Evolutionary conservation across 2,888 invertebrate species (phyloP).

Genomic region (Scaptomyza flava): DNA sequence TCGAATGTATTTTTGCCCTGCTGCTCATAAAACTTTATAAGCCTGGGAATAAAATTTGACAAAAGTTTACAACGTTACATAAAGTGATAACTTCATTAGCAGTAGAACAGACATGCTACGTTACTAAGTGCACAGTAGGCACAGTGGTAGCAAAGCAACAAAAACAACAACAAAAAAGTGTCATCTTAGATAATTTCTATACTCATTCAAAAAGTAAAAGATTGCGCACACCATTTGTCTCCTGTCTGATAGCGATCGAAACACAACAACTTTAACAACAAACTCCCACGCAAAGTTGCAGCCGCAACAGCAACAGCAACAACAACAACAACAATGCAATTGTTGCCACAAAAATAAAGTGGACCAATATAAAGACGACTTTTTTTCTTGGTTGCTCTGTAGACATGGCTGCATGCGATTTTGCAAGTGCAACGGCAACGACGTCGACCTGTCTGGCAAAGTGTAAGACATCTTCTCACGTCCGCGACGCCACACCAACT

Average conservation of each 20-base stretch:
- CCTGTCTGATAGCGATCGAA: constrained; percentile 77
- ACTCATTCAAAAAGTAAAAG: constrained; percentile 72
- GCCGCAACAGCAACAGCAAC: constrained; percentile 47
- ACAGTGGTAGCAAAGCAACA: not conserved
- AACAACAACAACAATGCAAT: constrained; percentile 61
- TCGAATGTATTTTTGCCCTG: constrained; percentile 12
- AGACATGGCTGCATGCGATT: constrained; percentile 57
- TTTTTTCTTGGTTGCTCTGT: constrained; percentile 21
- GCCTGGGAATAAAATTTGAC: constrained; percentile 48
- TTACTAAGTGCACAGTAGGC: constrained; percentile 16
- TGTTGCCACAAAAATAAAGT: constrained; percentile 62
- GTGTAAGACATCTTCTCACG: constrained; percentile 80
- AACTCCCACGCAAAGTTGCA: constrained; percentile 81
- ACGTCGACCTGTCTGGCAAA: constrained; percentile 73
- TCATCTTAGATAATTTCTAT: constrained; percentile 71
- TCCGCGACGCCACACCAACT: constrained; percentile 57
- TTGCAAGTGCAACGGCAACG: constrained; percentile 73
- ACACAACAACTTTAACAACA: constrained; percentile 52
- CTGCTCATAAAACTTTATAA: constrained; percentile 38
- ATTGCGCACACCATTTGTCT: constrained; percentile 83
- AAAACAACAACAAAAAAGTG: constrained; percentile 54
- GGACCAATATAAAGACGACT: constrained; percentile 35
- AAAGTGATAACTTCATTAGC: constrained; percentile 66
- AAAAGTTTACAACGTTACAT: not conserved
- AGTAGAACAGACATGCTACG: constrained; percentile 29